These are phyloP conservation scores for Nyctalus aviator DNA, from an alignment of 2,797 vertebrate species.

Conservation along the genomic window DNA sequence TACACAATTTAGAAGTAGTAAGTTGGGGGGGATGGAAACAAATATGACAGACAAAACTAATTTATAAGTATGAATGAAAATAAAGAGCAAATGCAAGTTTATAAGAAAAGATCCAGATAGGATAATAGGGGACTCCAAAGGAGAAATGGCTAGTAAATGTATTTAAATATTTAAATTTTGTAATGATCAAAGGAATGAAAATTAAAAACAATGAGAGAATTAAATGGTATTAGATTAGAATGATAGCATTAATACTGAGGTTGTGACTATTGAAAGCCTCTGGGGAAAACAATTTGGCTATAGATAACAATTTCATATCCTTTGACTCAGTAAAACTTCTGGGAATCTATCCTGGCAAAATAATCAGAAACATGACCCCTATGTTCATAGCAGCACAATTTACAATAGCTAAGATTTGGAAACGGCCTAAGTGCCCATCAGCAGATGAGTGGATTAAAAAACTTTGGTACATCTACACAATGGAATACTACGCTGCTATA, in stretches of 20 bases:
- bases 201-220: background rate
- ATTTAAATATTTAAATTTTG: background rate
- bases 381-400: too few species aligned
- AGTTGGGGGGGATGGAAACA: background rate
- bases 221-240: background rate
- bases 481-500: too few species aligned
- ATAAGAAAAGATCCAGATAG: background rate
- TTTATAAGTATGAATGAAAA: constrained; percentile 36
- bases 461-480: too few species aligned
- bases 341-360: background rate
- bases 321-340: constrained; percentile 45
- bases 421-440: too few species aligned
- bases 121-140: background rate
- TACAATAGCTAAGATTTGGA: too few species aligned
- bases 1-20: constrained; percentile 45
- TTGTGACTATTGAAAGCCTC: background rate
- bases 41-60: constrained; percentile 34
- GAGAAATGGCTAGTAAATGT: background rate
- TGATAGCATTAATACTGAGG: background rate
- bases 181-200: constrained; percentile 31
- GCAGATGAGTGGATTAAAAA: too few species aligned
- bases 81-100: constrained; percentile 50
- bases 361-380: constrained; percentile 21
- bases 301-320: background rate
- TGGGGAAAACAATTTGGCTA: background rate